phyloP scores from a whole-genome alignment of 2,113 vertebrate genomes.

The Emydura subglobosa region DNA sequence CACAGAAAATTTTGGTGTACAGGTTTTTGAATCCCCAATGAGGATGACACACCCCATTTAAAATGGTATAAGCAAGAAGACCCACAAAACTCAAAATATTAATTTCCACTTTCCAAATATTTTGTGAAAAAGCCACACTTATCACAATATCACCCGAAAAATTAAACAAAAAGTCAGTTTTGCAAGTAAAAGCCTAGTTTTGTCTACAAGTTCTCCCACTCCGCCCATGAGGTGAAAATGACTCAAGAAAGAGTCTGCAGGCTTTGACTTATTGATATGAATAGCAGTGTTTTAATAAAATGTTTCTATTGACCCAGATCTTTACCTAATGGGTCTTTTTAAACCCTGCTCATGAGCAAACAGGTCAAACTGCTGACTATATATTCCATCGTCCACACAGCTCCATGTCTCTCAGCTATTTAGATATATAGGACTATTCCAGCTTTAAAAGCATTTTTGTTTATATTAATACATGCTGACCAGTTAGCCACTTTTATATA shows the following conservation, averaged over 20 bases:
- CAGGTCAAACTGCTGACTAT: background rate
- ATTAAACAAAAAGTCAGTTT: background rate
- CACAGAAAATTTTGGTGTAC: slow-evolving; percentile 31
- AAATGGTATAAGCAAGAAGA: background rate
- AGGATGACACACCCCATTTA: background rate
- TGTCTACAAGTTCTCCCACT: background rate
- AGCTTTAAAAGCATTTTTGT: slow-evolving; percentile 16
- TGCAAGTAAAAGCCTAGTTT: background rate
- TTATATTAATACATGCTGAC: background rate
- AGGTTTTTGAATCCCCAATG: slow-evolving; percentile 48
- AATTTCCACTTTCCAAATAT: slow-evolving; percentile 10
- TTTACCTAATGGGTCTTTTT: background rate
- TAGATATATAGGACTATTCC: background rate
- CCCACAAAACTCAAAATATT: background rate
- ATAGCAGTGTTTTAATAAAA: slow-evolving; percentile 13
- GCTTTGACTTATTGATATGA: slow-evolving; percentile 8
- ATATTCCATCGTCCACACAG: background rate
- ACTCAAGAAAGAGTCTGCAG: background rate
- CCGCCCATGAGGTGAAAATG: background rate
- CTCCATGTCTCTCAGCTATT: background rate
- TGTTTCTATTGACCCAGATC: background rate
- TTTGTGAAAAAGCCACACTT: background rate
- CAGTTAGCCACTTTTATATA: background rate
- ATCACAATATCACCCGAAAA: slow-evolving; percentile 2
- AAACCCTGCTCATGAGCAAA: background rate